Evolutionary conservation across 1,140 invertebrate species (phyloP).

Genomic region (Semibalanus balanoides): DNA sequence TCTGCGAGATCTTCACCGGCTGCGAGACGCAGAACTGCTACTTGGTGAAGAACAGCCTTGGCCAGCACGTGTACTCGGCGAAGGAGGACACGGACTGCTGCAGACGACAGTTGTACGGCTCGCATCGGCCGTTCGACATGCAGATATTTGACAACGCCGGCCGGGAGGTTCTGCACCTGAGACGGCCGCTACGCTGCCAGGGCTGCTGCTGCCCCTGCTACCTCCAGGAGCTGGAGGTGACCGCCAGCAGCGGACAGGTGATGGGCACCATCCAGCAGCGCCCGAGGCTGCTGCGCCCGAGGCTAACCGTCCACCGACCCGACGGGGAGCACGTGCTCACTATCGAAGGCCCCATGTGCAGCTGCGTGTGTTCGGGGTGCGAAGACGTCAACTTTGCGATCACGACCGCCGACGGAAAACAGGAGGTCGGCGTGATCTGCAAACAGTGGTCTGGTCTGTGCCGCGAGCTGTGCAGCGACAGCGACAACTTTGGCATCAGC

Average conservation of each 20-base stretch:
- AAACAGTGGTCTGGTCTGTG: slow-evolving; percentile 59
- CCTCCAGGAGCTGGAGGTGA: slow-evolving; percentile 25
- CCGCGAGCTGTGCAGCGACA: slow-evolving; percentile 54
- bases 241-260: slow-evolving; percentile 13
- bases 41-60: slow-evolving; percentile 30
- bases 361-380: slow-evolving; percentile 53
- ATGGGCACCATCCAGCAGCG: slow-evolving; percentile 67
- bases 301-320: slow-evolving; percentile 62
- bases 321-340: slow-evolving; percentile 55
- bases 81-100: slow-evolving; percentile 32
- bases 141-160: slow-evolving; percentile 27
- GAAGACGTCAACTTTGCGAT: slow-evolving; percentile 28
- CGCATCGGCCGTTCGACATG: slow-evolving; percentile 28
- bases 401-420: slow-evolving; percentile 46
- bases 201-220: slow-evolving; percentile 29
- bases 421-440: slow-evolving; percentile 53
- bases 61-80: slow-evolving; percentile 35
- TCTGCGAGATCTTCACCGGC: slow-evolving; percentile 42
- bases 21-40: slow-evolving; percentile 40
- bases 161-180: slow-evolving; percentile 26
- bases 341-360: slow-evolving; percentile 72
- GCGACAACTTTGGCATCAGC: slow-evolving; percentile 59
- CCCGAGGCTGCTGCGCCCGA: slow-evolving; percentile 63
- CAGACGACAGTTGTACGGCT: slow-evolving; percentile 28
- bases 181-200: slow-evolving; percentile 28